Conservation (phyloP, 1,140 invertebrate species). For the Doryteuthis pealeii region DNA sequence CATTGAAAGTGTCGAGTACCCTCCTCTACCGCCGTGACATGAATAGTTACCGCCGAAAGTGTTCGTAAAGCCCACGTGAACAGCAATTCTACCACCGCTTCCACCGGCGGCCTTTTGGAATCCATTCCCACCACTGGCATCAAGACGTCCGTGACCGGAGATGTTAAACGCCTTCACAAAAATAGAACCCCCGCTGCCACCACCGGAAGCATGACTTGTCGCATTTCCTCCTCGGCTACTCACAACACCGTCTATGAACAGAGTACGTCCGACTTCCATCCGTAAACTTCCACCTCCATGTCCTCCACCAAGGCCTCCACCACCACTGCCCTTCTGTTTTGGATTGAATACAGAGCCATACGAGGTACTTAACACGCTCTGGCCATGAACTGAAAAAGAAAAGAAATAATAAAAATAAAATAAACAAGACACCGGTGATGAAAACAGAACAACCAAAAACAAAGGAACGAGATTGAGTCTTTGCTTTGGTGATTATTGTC, state of each 20-base stretch:
- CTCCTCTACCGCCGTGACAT: conserved; percentile 35
- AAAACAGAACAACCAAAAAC: too few species aligned
- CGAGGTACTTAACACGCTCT: conserved; percentile 17
- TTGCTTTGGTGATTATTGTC: too few species aligned
- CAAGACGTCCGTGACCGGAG: conserved; percentile 39
- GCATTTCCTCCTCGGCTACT: conserved; percentile 30
- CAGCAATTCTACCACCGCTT: conserved; percentile 44
- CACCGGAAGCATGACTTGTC: conserved; percentile 27
- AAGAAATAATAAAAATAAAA: too few species aligned
- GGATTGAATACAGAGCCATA: conserved; percentile 47
- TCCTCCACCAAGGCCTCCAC: conserved; percentile 34
- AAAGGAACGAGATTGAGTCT: too few species aligned
- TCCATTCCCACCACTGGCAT: conserved; percentile 42
- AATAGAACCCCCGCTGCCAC: conserved; percentile 45
- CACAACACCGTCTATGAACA: conserved; percentile 42
- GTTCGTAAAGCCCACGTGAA: conserved; percentile 40
- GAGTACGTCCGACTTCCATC: conserved; percentile 33
- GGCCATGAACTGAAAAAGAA: conserved; percentile 23
- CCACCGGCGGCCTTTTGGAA: conserved; percentile 34
- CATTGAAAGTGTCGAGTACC: background rate
- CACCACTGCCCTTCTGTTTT: conserved; percentile 42
- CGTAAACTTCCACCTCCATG: conserved; percentile 43
- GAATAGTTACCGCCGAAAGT: conserved; percentile 39
- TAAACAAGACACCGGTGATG: too few species aligned
- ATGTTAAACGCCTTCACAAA: conserved; percentile 44